Base-by-base conservation (phyloP, 2,113 vertebrate genomes). In the Oncorhynchus masou region DNA sequence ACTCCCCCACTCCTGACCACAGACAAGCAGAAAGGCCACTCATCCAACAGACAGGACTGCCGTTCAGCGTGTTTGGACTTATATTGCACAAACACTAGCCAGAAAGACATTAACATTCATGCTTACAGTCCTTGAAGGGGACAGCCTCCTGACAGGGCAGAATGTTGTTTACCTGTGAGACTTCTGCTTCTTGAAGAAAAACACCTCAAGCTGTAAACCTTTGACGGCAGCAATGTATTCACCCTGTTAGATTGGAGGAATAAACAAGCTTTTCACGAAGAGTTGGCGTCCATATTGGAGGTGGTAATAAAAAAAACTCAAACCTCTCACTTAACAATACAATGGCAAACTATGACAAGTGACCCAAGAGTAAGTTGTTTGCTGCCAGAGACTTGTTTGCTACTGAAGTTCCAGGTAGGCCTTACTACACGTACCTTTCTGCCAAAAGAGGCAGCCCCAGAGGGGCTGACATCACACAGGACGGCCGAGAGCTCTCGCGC, bases 131-230 rank as follows among this genome's bases (percentile, higher is more conserved):
- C 15, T 67, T 31, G 1, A 31, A 67, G 51, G 16, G 13, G 51
- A 54, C 12, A 54, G 12, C 12, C 15, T 19, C 51, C 51, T 19
- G 51, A 19, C 15, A 19, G 59, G 8, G n/a, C 3, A 22, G 31
- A 57, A 16, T 39, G 67, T 11, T 24, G 25, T 92, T 93, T 92
- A 97, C 98, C 95, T 95, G 84, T 91, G 94, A 0, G 91, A 74
- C 76, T 93, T 94, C 73, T 95, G 92, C 83, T 85, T 95, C 91
- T 92, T 96, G 83, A 98, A 96, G 89, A 97, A 97, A 86, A 91
- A 97, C 27, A 99, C 94, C 1, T 90, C 86, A 34, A 99, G 92
- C 68, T 86, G 68, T 54, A 93, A 34, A 7, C 83, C 88, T 20
- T 90, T 95, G 3, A 89, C 94, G 29, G 95, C 94, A n/a, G 90